Evolutionary conservation across 1,140 invertebrate species (phyloP).

Genomic region (Paracyclopina nana): DNA sequence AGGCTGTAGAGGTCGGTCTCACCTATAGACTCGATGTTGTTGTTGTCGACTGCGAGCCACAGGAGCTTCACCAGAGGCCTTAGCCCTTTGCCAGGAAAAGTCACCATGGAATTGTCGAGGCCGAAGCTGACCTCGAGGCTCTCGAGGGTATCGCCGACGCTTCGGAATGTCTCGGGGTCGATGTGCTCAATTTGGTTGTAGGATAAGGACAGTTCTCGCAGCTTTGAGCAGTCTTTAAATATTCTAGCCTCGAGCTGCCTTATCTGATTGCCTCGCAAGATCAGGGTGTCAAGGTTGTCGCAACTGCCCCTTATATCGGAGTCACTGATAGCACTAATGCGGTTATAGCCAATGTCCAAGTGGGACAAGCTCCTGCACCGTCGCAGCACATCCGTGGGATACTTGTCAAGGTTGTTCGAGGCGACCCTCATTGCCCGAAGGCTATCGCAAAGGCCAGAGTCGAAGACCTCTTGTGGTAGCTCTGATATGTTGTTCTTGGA

Average conservation of each 20-base stretch:
- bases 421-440: conserved; percentile 55
- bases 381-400: conserved; percentile 43
- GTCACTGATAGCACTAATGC: conserved; percentile 46
- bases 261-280: conserved; percentile 63
- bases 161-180: conserved; percentile 49
- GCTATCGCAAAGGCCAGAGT: conserved; percentile 43
- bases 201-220: conserved; percentile 64
- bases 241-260: conserved; percentile 45
- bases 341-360: conserved; percentile 67
- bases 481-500: conserved; percentile 53
- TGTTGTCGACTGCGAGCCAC: conserved; percentile 71
- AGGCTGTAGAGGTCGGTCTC: conserved; percentile 21
- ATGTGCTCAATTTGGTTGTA: conserved; percentile 63
- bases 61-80: conserved; percentile 45
- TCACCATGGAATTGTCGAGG: conserved; percentile 44
- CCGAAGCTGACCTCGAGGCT: conserved; percentile 66
- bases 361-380: conserved; percentile 49
- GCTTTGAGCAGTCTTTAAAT: conserved; percentile 37
- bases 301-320: conserved; percentile 59
- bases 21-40: conserved; percentile 32
- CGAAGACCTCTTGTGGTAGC: conserved; percentile 53
- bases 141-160: conserved; percentile 47
- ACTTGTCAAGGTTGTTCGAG: conserved; percentile 48
- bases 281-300: conserved; percentile 51
- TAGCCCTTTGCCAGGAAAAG: conserved; percentile 49